A percentile compares a stretch with the other conserved stretches of the same genome.
phyloP scores from a whole-genome alignment of 2,888 invertebrate species.

The Pandemis corylana region DNA sequence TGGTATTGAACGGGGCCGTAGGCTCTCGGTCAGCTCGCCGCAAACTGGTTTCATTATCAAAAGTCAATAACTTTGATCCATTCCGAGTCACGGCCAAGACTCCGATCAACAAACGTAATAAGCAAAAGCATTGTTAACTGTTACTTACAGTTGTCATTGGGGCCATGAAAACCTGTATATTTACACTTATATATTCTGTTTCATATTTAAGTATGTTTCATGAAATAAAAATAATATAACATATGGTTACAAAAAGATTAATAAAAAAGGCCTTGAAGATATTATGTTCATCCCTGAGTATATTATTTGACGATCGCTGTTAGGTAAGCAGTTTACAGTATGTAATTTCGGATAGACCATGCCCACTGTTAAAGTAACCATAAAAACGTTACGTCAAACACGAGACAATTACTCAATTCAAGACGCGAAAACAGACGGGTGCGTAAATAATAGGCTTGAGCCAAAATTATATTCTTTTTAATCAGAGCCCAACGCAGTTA shows the following conservation, averaged over 20 bases:
- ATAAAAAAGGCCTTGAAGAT: not conserved
- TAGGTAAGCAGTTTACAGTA: not conserved
- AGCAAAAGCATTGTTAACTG: slow-evolving; percentile 50
- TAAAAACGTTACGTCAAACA: slow-evolving; percentile 32
- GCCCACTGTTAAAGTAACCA: slow-evolving; percentile 20
- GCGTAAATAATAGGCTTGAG: slow-evolving; percentile 31
- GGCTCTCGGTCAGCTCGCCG: slow-evolving; percentile 77
- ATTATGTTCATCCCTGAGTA: not conserved
- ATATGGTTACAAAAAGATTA: not conserved
- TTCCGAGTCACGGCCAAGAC: slow-evolving; percentile 80
- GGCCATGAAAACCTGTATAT: slow-evolving; percentile 1
- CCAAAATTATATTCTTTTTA: slow-evolving; percentile 26
- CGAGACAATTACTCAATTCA: slow-evolving; percentile 31
- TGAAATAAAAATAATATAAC: not conserved
- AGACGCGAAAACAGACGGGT: slow-evolving; percentile 17
- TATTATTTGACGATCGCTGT: not conserved
- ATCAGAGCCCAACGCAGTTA: slow-evolving; percentile 31
- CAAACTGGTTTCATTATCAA: slow-evolving; percentile 85
- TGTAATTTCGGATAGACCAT: not conserved
- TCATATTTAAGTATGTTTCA: not conserved
- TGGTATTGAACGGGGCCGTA: slow-evolving; percentile 80
- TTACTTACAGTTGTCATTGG: slow-evolving; percentile 22
- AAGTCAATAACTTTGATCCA: slow-evolving; percentile 85
- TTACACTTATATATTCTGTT: not conserved
- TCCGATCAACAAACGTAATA: slow-evolving; percentile 67